Base-by-base conservation (phyloP, 2,113 vertebrate species). In the Leiothrix lutea region DNA sequence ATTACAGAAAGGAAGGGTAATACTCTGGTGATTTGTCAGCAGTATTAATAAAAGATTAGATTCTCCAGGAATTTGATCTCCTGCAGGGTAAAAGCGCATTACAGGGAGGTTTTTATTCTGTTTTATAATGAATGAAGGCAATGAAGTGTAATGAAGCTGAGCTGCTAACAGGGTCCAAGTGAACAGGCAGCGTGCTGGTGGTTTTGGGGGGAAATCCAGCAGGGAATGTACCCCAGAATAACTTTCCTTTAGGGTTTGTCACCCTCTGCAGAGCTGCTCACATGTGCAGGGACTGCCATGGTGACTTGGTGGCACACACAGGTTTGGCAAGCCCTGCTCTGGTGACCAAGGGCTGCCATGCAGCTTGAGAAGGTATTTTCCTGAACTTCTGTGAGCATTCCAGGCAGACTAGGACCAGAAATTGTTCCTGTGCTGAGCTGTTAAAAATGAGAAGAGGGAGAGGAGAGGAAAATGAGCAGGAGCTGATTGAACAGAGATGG, bases 41-140 rank as follows among this genome's bases (percentile, higher is more conserved):
- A 53, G 95, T 97, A 96, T 97, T 97, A 97, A 97, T 96, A 97
- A 97, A 97, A 97, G 90, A 97, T 98, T 95, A 97, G 95, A 88
- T 96, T 95, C 95, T 97, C 93, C 82, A 97, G 96, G 96, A 97
- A 96, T 92, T 84, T 90, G 86, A 95, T 97, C 94, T 94, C 89
- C 89, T 93, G 75, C 89, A 91, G 93, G 89, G 87, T 84, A 92
- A 65, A 84, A 88, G 79, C 89, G 73, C 75, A 92, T 94, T 92
- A 93, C 81, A 86, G 86, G 42, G 92, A 95, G 79, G 57, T 69
- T 91, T 95, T 95, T 80, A 94, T 90, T 95, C 95, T 94, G 51
- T 88, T 96, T 96, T 95, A 75, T 96, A 95, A 96, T 96, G 90
- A 94, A 95, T 95, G 93, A 96, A 94, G 82, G 82, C 91, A 91